These are phyloP conservation scores for Gallinago stenura DNA, from an alignment of 2,797 vertebrate species.

Conservation along the genomic window DNA sequence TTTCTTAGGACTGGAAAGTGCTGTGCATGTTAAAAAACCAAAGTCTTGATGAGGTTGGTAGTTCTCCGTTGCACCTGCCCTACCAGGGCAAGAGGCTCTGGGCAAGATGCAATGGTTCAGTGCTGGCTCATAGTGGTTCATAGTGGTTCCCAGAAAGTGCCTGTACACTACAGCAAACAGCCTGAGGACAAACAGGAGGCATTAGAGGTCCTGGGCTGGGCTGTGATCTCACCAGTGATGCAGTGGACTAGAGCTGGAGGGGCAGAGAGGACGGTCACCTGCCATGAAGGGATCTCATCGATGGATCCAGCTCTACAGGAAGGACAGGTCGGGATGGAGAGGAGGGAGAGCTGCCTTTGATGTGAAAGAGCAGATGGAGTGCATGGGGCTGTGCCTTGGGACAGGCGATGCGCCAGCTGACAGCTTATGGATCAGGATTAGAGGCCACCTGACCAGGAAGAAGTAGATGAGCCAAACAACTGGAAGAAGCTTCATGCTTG, in stretches of 20 bases:
- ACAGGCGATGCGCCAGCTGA: neutral
- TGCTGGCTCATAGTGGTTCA: neutral
- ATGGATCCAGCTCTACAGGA: neutral
- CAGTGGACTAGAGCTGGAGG: fast-evolving
- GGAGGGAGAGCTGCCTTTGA: neutral
- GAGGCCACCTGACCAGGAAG: neutral
- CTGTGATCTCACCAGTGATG: fast-evolving
- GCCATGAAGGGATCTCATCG: neutral
- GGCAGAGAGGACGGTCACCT: fast-evolving
- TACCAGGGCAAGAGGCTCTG: neutral
- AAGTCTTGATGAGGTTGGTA: neutral
- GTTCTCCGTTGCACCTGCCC: neutral
- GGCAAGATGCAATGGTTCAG: neutral
- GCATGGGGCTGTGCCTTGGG: neutral
- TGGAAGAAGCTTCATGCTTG: neutral
- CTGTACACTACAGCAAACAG: neutral
- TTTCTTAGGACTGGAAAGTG: neutral
- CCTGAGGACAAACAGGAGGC: neutral
- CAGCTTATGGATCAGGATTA: neutral
- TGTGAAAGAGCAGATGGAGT: neutral
- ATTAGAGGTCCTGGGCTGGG: neutral
- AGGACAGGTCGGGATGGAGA: neutral
- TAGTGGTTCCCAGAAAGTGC: neutral
- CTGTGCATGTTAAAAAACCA: neutral
- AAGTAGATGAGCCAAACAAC: neutral